Conservation (phyloP, 2,113 vertebrate species). For the Gymnogyps californianus region DNA sequence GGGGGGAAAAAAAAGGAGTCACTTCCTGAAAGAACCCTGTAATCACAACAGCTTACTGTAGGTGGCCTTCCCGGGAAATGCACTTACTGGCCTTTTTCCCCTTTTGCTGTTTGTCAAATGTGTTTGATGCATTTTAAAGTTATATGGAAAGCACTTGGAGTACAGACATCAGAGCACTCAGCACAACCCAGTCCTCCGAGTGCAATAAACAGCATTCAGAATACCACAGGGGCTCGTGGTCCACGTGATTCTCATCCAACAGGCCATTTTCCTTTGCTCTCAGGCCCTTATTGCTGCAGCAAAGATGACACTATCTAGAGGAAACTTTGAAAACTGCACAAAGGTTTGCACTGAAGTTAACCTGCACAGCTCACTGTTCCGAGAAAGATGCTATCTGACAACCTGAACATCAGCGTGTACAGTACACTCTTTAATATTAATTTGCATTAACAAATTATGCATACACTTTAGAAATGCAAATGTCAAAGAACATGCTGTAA, state of each 20-base stretch:
- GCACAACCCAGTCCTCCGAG: background rate
- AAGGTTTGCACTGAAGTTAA: background rate
- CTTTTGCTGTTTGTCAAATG: background rate
- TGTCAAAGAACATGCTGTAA: background rate
- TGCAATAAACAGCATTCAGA: background rate
- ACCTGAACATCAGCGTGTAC: accelerated
- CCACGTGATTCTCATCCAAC: background rate
- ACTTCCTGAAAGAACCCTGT: background rate
- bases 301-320: background rate
- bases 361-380: background rate
- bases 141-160: background rate
- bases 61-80: background rate
- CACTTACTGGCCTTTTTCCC: background rate
- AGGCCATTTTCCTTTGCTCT: background rate
- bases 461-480: background rate
- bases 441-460: background rate
- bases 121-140: background rate
- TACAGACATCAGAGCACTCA: background rate
- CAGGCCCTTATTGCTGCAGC: background rate
- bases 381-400: background rate
- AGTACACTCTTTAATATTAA: background rate
- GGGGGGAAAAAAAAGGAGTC: background rate
- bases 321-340: background rate
- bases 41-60: background rate
- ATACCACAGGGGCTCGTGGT: accelerated